These are phyloP conservation scores for Homarus americanus DNA, from an alignment of 1,140 invertebrate genomes.

Conservation along the genomic window DNA sequence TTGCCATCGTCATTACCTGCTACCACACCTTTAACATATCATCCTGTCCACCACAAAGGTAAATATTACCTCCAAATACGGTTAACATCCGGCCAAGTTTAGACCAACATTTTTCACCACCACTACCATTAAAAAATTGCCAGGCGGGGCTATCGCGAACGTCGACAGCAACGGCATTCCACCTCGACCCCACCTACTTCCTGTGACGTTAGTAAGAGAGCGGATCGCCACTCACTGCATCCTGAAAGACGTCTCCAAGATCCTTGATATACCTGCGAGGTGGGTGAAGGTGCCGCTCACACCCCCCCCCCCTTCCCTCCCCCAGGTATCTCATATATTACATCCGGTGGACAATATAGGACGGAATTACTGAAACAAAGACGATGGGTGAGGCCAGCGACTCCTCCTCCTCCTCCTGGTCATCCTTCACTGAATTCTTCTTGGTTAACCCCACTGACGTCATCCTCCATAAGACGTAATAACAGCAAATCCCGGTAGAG, in stretches of 20 bases:
- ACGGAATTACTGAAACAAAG: conserved; percentile 1
- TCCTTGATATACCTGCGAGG: neutral
- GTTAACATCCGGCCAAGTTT: neutral
- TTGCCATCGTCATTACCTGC: too few relatives aligned
- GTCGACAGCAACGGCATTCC: conserved; percentile 1
- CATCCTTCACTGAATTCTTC: too few relatives aligned
- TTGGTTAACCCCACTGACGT: too few relatives aligned
- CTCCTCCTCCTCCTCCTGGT: too few relatives aligned
- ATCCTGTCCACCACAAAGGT: too few relatives aligned
- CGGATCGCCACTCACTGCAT: neutral
- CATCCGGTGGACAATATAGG: neutral
- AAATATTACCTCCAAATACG: neutral
- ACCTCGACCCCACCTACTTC: conserved; percentile 27
- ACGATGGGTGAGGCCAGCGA: neutral
- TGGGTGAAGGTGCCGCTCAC: neutral
- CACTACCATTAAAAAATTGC: too few relatives aligned
- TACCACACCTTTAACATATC: too few relatives aligned
- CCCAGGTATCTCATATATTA: neutral
- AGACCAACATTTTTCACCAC: neutral
- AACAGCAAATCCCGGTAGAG: too few relatives aligned
- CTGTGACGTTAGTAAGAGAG: conserved; percentile 4
- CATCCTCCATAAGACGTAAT: too few relatives aligned
- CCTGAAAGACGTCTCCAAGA: conserved; percentile 4
- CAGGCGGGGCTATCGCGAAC: neutral
- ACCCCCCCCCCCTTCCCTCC: neutral